Evolutionary conservation across 2,888 invertebrate genomes (phyloP), one percentile per base, ranked within the genome.

Genomic region (Lissonota sp.): DNA sequence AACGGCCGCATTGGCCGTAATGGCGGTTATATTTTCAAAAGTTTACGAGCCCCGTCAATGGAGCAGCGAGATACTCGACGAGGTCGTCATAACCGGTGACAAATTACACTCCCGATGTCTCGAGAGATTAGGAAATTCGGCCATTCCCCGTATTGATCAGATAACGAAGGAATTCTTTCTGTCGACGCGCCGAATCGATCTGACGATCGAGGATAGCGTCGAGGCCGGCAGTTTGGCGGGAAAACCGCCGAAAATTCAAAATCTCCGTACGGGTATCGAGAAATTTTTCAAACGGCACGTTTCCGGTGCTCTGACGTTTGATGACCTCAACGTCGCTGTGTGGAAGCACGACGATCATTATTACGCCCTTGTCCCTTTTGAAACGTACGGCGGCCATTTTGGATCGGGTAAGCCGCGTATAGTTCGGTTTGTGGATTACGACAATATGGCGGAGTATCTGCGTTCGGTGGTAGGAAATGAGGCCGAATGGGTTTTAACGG

Each of bases 121-220:
- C 0, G 84, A 80, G 0, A 85, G 89, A 10, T 77, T 90, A 0
- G 90, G 88, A 0, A 66, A 60, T 5, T 75, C 76, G 2, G 57
- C 72, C 0, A 63, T 82, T 5, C 89, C 84, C 0, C 83, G 82
- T 16, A 80, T 91, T 0, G 90, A 86, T 40, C 88, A 91, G 44
- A 86, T 92, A 40, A 86, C 90, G 7, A 87, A 82, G 4, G 91
- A 91, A 76, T 90, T 92, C 16, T 90, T 91, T 57, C 74, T 92
- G 3, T 88, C 91, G 0, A 87, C 87, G 46, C 87, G 91, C 4
- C 84, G 89, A 3, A 89, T 92, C 16, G 86, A 87, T 53, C 71
- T 91, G 39, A 84, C 81, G 4, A 79, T 92, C 26, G 86, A 86
- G n/a, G 92, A 92, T 42, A 91, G 92, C 63, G 89, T 91, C 1